Conservation (phyloP, 1,140 invertebrate species). For the Zaprionus capensis region DNA sequence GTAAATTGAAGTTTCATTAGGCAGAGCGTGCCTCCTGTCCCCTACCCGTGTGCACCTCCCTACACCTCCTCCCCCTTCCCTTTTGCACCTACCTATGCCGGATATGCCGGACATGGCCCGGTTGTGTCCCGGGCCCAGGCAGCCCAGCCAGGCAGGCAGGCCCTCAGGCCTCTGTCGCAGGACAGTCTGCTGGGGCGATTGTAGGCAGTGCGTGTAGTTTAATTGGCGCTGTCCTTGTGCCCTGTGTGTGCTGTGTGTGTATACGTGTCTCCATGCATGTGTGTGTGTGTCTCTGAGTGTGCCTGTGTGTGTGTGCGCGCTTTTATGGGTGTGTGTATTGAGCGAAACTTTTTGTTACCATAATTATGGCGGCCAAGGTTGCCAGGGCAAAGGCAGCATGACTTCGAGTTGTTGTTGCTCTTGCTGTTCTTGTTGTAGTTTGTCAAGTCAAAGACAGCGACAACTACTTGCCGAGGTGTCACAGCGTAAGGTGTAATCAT, state of each 20-base stretch:
- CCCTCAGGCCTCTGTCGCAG: constrained; percentile 24
- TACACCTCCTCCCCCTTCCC: neutral
- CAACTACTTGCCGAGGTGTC: constrained; percentile 42
- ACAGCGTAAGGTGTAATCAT: constrained; percentile 61
- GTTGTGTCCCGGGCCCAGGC: constrained; percentile 40
- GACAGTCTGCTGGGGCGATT: constrained; percentile 25
- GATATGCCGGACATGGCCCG: constrained; percentile 14
- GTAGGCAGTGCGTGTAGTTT: constrained; percentile 71
- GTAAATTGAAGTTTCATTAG: constrained; percentile 82
- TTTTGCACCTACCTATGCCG: neutral
- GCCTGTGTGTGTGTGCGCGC: constrained; percentile 25
- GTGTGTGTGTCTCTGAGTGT: constrained; percentile 41
- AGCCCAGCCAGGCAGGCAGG: neutral
- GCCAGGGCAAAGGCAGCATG: constrained; percentile 38
- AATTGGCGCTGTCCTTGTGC: constrained; percentile 63
- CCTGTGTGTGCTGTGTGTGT: constrained; percentile 38
- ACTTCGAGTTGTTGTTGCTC: neutral
- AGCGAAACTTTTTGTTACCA: constrained; percentile 80
- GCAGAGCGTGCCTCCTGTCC: constrained; percentile 10
- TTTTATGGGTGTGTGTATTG: constrained; percentile 69
- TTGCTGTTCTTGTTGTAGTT: constrained; percentile 18
- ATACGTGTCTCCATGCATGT: constrained; percentile 23
- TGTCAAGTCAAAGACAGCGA: constrained; percentile 39
- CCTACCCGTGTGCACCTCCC: neutral
- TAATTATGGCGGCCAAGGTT: constrained; percentile 81